Conservation (phyloP, 35 echinoderm and acorn worm genomes). For the Strongylocentrotus purpuratus region DNA sequence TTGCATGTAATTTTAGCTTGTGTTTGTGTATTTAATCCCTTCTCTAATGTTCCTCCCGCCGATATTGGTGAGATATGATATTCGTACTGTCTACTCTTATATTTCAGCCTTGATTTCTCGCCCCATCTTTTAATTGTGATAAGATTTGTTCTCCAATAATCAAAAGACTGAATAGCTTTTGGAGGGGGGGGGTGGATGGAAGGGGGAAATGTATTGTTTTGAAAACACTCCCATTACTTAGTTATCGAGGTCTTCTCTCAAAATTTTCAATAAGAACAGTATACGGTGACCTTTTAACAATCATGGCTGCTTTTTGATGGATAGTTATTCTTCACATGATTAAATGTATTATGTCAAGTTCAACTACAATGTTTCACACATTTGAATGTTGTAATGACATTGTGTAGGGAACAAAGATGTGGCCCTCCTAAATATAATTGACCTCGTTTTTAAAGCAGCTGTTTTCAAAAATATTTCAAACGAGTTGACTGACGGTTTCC, state of each 20-base stretch:
- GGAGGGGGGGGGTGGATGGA: not conserved
- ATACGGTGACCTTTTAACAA: not conserved
- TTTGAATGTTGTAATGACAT: not conserved
- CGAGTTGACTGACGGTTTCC: not conserved
- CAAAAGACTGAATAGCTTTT: not conserved
- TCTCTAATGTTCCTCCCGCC: too few species aligned
- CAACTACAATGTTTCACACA: not conserved
- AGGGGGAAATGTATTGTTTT: not conserved
- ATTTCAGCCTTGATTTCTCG: not conserved
- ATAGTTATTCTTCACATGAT: not conserved
- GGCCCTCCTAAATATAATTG: not conserved
- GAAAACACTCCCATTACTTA: not conserved
- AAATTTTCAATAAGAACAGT: not conserved
- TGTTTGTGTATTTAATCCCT: too few species aligned
- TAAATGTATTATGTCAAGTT: not conserved
- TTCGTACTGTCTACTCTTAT: not conserved
- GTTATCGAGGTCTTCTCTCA: not conserved
- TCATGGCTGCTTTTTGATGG: not conserved
- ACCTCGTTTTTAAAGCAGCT: not conserved
- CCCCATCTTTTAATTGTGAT: not conserved
- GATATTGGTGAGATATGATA: too few species aligned
- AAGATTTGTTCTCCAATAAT: not conserved
- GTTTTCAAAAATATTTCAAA: not conserved
- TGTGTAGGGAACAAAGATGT: not conserved
- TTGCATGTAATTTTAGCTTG: too few species aligned